These are phyloP conservation scores for Unio delphinus DNA, from an alignment of 2,888 invertebrate genomes.

Conservation along the genomic window DNA sequence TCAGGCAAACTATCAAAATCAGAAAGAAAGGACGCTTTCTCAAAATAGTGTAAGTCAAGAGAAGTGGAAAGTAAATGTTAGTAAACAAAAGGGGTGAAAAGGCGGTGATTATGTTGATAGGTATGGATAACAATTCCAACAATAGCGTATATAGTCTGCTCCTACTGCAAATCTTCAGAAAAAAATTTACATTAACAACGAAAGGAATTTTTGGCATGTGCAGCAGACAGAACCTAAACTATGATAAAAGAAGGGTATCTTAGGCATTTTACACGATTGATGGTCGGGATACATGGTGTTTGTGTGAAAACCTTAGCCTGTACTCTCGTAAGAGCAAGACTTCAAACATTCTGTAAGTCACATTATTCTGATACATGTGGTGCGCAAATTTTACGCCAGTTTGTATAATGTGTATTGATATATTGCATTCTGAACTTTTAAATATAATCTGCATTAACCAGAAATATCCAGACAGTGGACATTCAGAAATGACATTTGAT, in stretches of 20 bases:
- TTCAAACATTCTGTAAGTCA: too few relatives aligned
- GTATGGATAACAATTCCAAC: too few relatives aligned
- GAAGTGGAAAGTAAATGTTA: too few relatives aligned
- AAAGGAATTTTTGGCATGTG: conserved; percentile 25
- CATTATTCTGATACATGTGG: too few relatives aligned
- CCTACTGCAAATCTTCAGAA: too few relatives aligned
- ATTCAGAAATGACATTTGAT: not conserved
- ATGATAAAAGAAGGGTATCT: conserved; percentile 7
- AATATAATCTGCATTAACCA: not conserved
- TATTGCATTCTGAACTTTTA: not conserved
- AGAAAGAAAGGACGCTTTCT: too few relatives aligned
- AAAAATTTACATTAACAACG: not conserved
- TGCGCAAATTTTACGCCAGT: not conserved
- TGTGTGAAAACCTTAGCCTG: conserved; percentile 29
- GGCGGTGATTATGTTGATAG: too few relatives aligned
- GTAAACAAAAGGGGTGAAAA: too few relatives aligned
- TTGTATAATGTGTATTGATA: conserved; percentile 1
- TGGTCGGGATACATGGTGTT: not conserved
- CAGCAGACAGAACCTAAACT: conserved; percentile 10
- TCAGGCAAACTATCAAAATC: too few relatives aligned
- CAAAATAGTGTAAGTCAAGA: too few relatives aligned
- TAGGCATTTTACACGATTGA: conserved; percentile 1
- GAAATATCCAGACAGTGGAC: not conserved
- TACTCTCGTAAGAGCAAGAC: conserved; percentile 30
- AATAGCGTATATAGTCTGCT: too few relatives aligned